A percentile compares a stretch with the other conserved stretches of the same genome.
Conservation (phyloP, 2,888 invertebrate species). For the Gortyna flavago region DNA sequence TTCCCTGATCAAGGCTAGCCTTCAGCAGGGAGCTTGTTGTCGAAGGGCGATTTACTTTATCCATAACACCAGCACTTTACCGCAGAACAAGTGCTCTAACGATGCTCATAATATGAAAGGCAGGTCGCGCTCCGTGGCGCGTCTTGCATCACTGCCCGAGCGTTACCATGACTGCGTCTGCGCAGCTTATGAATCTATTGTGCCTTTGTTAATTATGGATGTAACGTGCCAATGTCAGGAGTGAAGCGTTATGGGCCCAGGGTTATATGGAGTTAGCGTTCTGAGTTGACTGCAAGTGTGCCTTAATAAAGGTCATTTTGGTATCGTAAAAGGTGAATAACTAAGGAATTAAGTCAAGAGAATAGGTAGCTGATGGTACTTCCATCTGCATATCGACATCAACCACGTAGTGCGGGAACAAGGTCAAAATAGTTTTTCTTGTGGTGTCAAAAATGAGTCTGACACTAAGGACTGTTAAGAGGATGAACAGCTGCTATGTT, state of each 20-base stretch:
- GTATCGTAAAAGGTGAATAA: not conserved
- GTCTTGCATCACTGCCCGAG: slow-evolving; percentile 78
- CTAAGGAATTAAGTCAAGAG: not conserved
- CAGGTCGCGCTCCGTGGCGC: slow-evolving; percentile 75
- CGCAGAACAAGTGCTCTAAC: slow-evolving; percentile 61
- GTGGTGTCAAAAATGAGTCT: not conserved
- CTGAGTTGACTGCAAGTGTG: not conserved
- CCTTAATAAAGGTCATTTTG: not conserved
- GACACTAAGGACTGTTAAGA: not conserved
- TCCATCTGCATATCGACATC: not conserved
- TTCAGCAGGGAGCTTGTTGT: not conserved
- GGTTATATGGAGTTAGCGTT: not conserved
- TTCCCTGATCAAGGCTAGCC: not conserved
- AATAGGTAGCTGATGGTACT: not conserved
- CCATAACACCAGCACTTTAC: slow-evolving; percentile 6
- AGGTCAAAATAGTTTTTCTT: not conserved
- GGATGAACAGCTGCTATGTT: not conserved
- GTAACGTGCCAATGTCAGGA: slow-evolving; percentile 57
- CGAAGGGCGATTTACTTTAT: not conserved
- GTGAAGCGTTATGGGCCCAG: slow-evolving; percentile 19
- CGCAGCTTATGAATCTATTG: slow-evolving; percentile 55
- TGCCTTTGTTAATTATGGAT: slow-evolving; percentile 47
- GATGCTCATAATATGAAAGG: slow-evolving; percentile 64
- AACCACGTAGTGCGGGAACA: not conserved
- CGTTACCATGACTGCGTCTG: slow-evolving; percentile 69